phyloP scores from a whole-genome alignment of 2,888 invertebrate species.

The Tenthredo mesomela region DNA sequence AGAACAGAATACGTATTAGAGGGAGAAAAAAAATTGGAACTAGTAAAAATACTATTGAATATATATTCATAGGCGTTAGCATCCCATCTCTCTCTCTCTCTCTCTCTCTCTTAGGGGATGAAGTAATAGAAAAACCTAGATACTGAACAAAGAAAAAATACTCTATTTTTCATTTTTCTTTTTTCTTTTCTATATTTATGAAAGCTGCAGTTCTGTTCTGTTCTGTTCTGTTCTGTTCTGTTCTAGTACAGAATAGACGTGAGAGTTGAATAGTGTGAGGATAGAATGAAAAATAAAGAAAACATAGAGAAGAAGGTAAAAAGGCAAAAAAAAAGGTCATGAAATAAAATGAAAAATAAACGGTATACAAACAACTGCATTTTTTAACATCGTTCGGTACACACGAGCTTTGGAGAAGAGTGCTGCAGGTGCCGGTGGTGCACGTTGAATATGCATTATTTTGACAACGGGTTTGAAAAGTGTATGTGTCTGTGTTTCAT shows the following conservation, averaged over 20 bases:
- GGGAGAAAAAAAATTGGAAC: too few relatives aligned
- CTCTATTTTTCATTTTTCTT: not conserved
- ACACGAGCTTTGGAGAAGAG: not conserved
- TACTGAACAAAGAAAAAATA: not conserved
- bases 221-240: not conserved
- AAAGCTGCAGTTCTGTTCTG: slow-evolving; percentile 5
- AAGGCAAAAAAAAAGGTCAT: not conserved
- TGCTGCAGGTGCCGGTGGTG: not conserved
- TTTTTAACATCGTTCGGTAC: slow-evolving; percentile 3
- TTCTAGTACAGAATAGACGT: not conserved
- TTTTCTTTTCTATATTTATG: not conserved
- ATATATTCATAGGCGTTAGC: not conserved
- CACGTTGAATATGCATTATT: slow-evolving; percentile 22
- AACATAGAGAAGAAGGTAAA: not conserved
- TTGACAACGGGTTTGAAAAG: not conserved
- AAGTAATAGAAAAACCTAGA: not conserved
- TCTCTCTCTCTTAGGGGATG: not conserved
- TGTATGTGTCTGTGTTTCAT: not conserved
- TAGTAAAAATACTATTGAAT: not conserved
- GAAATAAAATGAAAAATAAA: slow-evolving; percentile 10
- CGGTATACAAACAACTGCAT: slow-evolving; percentile 5
- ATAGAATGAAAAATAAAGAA: not conserved
- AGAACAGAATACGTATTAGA: not conserved
- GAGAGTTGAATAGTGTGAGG: not conserved
- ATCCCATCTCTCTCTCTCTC: not conserved